Evolutionary conservation across 2,797 vertebrate genomes (phyloP).

Genomic region (Acipenser oxyrinchus): DNA sequence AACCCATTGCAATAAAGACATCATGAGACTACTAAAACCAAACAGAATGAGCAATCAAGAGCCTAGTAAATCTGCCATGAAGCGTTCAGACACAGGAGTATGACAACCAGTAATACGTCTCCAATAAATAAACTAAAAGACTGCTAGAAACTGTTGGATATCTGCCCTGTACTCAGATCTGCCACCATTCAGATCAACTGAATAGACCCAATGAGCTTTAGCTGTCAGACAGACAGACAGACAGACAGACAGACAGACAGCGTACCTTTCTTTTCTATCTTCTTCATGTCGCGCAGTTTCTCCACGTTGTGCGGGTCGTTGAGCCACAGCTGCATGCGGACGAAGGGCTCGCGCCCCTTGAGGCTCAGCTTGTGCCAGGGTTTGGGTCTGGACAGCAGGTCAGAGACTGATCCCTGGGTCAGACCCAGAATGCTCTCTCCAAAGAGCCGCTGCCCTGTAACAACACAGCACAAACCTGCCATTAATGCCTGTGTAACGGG

Average conservation of each 20-base stretch:
- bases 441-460: slow-evolving; percentile 84
- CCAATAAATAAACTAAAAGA: no score
- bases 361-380: slow-evolving; percentile 97
- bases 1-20: no score
- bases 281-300: slow-evolving; percentile 93
- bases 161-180: no score
- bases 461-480: no score
- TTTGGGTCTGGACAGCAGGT: slow-evolving; percentile 93
- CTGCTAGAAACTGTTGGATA: neutral
- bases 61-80: no score
- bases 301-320: slow-evolving; percentile 92
- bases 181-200: no score
- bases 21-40: no score
- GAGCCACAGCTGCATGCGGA: slow-evolving; percentile 98
- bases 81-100: no score
- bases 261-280: slow-evolving; percentile 95
- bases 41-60: no score
- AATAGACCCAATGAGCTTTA: no score
- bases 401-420: slow-evolving; percentile 94
- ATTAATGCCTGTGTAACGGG: no score
- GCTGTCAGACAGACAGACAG: neutral
- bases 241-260: neutral
- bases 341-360: slow-evolving; percentile 93
- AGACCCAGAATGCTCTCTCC: slow-evolving; percentile 94
- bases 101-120: no score